Base-by-base conservation (phyloP, 2,888 invertebrate species). In the Catocala sponsa region DNA sequence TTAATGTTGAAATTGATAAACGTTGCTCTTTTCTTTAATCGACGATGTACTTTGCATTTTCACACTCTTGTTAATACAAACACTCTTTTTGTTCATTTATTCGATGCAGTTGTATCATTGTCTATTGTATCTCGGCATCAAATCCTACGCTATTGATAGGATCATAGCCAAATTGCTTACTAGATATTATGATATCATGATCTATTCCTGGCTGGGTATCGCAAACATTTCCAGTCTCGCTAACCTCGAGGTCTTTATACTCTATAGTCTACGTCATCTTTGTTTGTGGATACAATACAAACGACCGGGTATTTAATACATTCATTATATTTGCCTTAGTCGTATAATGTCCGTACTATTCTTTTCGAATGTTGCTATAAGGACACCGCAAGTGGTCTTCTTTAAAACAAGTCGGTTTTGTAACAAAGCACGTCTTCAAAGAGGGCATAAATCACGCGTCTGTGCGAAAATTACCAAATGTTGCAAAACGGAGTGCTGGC, bases 1-100 rank as follows among this genome's bases (percentile, higher is more conserved):
- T 91, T 91, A 91, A 93, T 91, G 86, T 86, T 86, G 84, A 90
- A 89, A 90, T 91, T 91, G 89, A 90, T 92, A 88, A 89, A 91
- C 78, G 78, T 69, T 65, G 64, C 73, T 79, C 71, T 65, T 80
- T 82, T 83, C 81, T 83, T 74, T 78, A 80, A 76, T 72, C 63
- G 68, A 59, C 63, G 60, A 65, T 69, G 62, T 68, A 63, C 60
- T 70, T 62, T 54, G 55, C 59, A 64, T 73, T 65, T 70, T 70
- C 59, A 70, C 62, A 65, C 66, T 72, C 61, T 59, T 60, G 65
- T 63, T 48, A 49, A 5, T 51, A 49, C 50, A 41, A 11, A 50
- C 33, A 25, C 4, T 25, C 25, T 63, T 59, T 62, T 53, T 63
- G 42, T 50, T 60, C 25, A 13, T 51, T 53, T 66, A 55, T 51